Evolutionary conservation across 2,113 vertebrate species (phyloP).

Genomic region (Variabilichromis moorii): DNA sequence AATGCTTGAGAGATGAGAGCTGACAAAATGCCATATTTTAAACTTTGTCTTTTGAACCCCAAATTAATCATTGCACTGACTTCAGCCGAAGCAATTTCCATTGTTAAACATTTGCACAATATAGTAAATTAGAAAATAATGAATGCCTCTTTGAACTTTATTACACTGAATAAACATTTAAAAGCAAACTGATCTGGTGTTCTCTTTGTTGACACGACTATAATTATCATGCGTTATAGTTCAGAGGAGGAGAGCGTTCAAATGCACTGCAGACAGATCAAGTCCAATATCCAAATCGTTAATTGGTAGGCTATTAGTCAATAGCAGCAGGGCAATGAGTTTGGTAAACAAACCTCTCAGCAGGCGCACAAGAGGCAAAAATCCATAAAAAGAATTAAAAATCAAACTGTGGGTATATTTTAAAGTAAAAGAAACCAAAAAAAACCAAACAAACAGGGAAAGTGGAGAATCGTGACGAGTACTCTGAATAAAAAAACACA

Average conservation of each 20-base stretch:
- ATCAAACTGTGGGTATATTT: neutral
- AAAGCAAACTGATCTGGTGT: neutral
- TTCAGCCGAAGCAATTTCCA: neutral
- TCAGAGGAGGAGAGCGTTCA: neutral
- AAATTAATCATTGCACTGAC: neutral
- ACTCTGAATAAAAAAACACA: neutral
- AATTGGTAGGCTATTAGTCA: neutral
- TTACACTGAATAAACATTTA: neutral
- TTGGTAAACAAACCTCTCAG: neutral
- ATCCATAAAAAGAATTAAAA: neutral
- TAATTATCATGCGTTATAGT: neutral
- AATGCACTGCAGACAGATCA: neutral
- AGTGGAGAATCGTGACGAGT: neutral
- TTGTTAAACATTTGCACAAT: neutral
- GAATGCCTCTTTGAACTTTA: neutral
- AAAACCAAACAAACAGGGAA: fast-evolving
- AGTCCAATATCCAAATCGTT: neutral
- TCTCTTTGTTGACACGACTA: neutral
- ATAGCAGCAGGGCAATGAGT: neutral
- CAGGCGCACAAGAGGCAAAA: neutral
- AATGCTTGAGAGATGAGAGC: neutral
- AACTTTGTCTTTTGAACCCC: neutral
- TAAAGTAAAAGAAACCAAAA: neutral
- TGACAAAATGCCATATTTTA: neutral
- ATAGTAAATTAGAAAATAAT: neutral